Percentiles rank a stretch among this genome's conserved stretches.
Conservation (phyloP, 2,797 vertebrate species). For the Sylvilagus floridanus region DNA sequence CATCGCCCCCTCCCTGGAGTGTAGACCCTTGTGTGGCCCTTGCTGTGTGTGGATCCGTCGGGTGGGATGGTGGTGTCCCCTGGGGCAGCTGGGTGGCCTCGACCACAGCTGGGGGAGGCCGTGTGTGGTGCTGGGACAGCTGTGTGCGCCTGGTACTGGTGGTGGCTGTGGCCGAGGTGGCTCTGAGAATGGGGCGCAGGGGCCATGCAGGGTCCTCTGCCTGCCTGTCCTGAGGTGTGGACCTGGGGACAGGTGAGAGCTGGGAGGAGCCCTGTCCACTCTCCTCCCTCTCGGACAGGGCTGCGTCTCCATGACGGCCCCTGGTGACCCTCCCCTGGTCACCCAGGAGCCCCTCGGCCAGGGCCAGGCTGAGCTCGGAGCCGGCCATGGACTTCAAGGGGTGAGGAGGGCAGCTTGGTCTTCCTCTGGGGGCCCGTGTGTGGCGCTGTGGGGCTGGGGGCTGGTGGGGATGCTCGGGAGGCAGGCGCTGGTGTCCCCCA, state of each 20-base stretch:
- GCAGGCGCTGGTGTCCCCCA: not conserved
- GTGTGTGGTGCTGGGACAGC: not conserved
- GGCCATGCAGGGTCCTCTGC: not conserved
- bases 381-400: not conserved
- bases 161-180: not conserved
- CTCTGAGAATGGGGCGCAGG: no score
- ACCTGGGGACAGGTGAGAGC: not conserved
- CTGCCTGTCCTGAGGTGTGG: not conserved
- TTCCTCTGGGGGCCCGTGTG: not conserved
- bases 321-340: not conserved
- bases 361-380: not conserved
- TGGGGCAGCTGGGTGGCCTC: not conserved
- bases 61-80: not conserved
- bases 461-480: not conserved
- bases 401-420: not conserved
- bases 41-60: not conserved
- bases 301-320: not conserved
- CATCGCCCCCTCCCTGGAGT: not conserved
- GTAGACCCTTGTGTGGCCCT: not conserved
- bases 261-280: not conserved
- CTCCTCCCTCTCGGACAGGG: not conserved
- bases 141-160: no score
- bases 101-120: no score
- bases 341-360: not conserved
- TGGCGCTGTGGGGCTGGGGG: not conserved